Percentiles rank a stretch among this genome's conserved stretches.
Evolutionary conservation across 1,140 invertebrate species (phyloP).

Genomic region (Diorhabda carinulata): DNA sequence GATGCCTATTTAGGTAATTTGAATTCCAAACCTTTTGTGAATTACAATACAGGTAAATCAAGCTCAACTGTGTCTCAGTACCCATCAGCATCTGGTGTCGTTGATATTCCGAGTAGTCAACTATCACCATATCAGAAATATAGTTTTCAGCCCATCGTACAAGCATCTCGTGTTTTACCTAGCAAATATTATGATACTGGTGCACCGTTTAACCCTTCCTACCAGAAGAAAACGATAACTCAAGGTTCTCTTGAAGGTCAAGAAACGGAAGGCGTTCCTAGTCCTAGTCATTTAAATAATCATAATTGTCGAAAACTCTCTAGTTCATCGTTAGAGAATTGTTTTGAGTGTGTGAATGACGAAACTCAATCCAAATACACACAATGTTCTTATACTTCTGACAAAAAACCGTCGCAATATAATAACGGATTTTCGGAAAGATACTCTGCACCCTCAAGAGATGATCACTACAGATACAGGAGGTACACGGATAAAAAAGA

Average conservation of each 20-base stretch:
- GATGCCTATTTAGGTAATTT: conserved; percentile 9
- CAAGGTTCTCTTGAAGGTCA: conserved; percentile 21
- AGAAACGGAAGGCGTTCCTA: conserved; percentile 29
- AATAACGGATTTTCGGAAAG: conserved; percentile 40
- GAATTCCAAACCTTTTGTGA: conserved; percentile 10
- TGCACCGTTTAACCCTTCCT: conserved; percentile 32
- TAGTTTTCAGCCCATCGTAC: conserved; percentile 38
- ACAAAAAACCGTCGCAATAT: conserved; percentile 43
- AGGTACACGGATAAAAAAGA: conserved; percentile 32
- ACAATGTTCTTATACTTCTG: conserved; percentile 49
- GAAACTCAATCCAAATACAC: conserved; percentile 50
- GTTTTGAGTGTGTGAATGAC: conserved; percentile 53
- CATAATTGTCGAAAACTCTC: conserved; percentile 38
- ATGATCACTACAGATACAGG: conserved; percentile 33
- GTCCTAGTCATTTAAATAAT: conserved; percentile 32
- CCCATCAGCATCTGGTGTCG: conserved; percentile 28
- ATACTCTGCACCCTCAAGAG: conserved; percentile 34
- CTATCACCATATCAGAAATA: conserved; percentile 41
- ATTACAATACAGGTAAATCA: conserved; percentile 37
- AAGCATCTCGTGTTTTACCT: not conserved
- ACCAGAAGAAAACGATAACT: conserved; percentile 17
- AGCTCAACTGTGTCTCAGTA: conserved; percentile 32
- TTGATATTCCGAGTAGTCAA: conserved; percentile 4
- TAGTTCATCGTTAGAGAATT: conserved; percentile 45
- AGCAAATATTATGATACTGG: conserved; percentile 12